Conservation (phyloP, 1,140 invertebrate species). For the Drosophila nigrodunni region DNA sequence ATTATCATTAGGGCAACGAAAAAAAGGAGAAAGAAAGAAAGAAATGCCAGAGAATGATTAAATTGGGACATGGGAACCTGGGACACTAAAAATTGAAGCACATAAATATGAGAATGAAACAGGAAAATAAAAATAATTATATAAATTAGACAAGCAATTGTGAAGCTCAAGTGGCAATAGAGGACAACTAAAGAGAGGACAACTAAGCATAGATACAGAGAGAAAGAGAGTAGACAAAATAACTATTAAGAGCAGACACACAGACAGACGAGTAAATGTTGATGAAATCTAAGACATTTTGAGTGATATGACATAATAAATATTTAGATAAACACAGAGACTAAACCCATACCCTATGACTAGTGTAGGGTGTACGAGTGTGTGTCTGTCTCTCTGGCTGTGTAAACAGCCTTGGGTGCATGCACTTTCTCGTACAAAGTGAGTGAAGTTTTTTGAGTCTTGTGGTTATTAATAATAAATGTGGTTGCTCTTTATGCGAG, state of each 20-base stretch:
- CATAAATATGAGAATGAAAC: not conserved
- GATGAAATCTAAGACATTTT: slow-evolving; percentile 40
- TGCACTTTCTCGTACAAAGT: slow-evolving; percentile 45
- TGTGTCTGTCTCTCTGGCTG: slow-evolving; percentile 17
- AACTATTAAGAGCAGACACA: not conserved
- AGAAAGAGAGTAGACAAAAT: not conserved
- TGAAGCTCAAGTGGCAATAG: not conserved
- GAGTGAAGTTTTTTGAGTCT: slow-evolving; percentile 78
- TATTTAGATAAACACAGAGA: slow-evolving; percentile 20
- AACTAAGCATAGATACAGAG: not conserved
- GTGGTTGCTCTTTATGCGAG: slow-evolving; percentile 71
- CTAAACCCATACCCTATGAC: slow-evolving; percentile 29
- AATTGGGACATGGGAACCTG: not conserved
- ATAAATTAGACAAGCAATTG: slow-evolving; percentile 5
- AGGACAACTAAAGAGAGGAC: not conserved
- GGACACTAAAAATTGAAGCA: not conserved
- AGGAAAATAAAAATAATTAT: slow-evolving; percentile 5
- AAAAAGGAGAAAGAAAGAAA: not conserved
- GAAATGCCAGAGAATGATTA: not conserved
- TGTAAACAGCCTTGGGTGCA: slow-evolving; percentile 59
- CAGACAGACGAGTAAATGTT: not conserved
- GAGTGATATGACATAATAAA: slow-evolving; percentile 50
- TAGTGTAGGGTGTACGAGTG: slow-evolving; percentile 5
- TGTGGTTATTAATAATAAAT: slow-evolving; percentile 82
- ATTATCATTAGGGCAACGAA: not conserved